Conservation (phyloP, 2,888 invertebrate genomes). For the Chaetogeoica ovagalla region DNA sequence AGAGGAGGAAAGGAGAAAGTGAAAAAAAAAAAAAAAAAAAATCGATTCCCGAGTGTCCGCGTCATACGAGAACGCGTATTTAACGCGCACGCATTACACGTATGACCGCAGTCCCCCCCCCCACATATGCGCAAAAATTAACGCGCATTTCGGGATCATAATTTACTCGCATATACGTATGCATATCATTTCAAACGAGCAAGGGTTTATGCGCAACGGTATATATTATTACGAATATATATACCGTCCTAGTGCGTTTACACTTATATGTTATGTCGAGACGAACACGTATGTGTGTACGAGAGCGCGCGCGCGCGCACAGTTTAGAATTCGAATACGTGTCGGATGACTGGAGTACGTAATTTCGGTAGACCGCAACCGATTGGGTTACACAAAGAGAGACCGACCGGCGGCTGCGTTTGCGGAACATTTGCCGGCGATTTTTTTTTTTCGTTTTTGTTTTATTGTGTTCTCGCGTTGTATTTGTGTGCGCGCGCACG, state of each 20-base stretch:
- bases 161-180: too few relatives aligned
- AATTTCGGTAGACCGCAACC: conserved; percentile 51
- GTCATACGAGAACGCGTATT: too few relatives aligned
- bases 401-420: conserved; percentile 26
- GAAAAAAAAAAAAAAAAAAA: too few relatives aligned
- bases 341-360: conserved; percentile 46
- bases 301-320: not conserved
- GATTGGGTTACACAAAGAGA: conserved; percentile 52
- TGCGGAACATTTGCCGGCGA: conserved; percentile 26
- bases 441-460: conserved; percentile 24
- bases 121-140: too few relatives aligned
- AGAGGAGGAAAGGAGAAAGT: too few relatives aligned
- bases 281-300: conserved; percentile 3
- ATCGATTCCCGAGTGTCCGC: too few relatives aligned
- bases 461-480: conserved; percentile 20
- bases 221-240: conserved; percentile 10
- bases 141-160: too few relatives aligned
- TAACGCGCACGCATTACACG: too few relatives aligned
- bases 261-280: not conserved
- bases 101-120: too few relatives aligned
- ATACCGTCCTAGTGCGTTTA: conserved; percentile 4
- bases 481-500: not conserved
- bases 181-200: conserved; percentile 3
- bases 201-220: not conserved
- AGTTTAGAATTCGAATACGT: conserved; percentile 10